Conservation (phyloP, 2,888 invertebrate genomes). For the Pollenia labialis region DNA sequence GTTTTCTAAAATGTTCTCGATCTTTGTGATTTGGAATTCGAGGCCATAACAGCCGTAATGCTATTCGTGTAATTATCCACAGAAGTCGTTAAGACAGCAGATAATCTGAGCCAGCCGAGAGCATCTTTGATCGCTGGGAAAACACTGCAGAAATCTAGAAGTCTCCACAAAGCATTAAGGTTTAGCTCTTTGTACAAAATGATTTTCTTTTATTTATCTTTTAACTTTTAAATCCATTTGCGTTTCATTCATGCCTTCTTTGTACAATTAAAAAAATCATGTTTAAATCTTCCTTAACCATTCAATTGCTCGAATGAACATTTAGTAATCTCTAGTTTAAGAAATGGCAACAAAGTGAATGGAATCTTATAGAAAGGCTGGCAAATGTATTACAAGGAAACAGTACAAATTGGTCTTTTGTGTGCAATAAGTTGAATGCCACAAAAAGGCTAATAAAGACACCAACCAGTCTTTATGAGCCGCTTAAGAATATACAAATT, state of each 20-base stretch:
- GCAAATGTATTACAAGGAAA: constrained; percentile 43
- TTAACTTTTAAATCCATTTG: constrained; percentile 12
- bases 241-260: constrained; percentile 9
- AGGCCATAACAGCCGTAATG: too few species aligned
- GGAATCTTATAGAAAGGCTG: background rate
- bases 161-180: too few species aligned
- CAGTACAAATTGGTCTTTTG: constrained; percentile 65
- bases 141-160: too few species aligned
- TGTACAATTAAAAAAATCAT: background rate
- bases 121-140: too few species aligned
- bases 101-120: too few species aligned
- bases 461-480: constrained; percentile 37
- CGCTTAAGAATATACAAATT: constrained; percentile 33
- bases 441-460: constrained; percentile 16
- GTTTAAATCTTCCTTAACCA: constrained; percentile 51
- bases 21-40: too few species aligned
- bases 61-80: too few species aligned
- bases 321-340: constrained; percentile 29
- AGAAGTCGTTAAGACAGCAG: too few species aligned
- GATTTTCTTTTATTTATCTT: too few species aligned
- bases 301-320: constrained; percentile 56
- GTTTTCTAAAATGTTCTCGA: too few species aligned
- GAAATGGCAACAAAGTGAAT: constrained; percentile 21
- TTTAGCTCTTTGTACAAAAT: too few species aligned
- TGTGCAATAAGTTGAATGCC: constrained; percentile 59